Evolutionary conservation across 1,140 invertebrate species (phyloP).

Genomic region (Goniozus legneri): DNA sequence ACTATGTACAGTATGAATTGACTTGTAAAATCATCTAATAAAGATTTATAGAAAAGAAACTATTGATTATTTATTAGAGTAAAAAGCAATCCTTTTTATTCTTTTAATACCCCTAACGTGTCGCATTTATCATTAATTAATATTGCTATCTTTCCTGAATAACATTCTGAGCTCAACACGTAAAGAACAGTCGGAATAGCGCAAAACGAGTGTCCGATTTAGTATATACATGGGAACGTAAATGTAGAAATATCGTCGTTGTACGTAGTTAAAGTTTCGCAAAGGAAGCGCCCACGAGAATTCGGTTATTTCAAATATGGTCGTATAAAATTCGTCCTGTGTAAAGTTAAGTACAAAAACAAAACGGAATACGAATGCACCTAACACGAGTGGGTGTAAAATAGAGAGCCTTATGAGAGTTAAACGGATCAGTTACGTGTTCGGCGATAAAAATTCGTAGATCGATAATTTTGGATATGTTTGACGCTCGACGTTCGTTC

Average conservation of each 20-base stretch:
- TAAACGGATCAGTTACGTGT: not conserved
- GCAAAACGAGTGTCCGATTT: not conserved
- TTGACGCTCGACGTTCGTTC: not conserved
- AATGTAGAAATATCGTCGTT: not conserved
- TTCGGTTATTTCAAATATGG: too few relatives aligned
- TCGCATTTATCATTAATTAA: not conserved
- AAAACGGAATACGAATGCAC: not conserved
- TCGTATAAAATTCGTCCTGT: not conserved
- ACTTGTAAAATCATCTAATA: too few relatives aligned
- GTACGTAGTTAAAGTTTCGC: not conserved
- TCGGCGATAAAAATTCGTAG: not conserved
- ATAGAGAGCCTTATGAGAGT: too few relatives aligned
- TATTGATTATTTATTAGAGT: too few relatives aligned
- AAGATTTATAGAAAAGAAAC: too few relatives aligned
- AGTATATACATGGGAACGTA: not conserved
- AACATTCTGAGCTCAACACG: not conserved
- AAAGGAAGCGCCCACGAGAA: not conserved
- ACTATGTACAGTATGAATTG: too few relatives aligned
- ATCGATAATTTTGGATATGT: not conserved
- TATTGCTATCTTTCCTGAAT: not conserved
- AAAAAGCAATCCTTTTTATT: too few relatives aligned
- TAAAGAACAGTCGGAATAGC: not conserved
- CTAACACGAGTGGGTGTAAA: too few relatives aligned
- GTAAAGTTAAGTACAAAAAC: not conserved
- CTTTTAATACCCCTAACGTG: too few relatives aligned